Conservation (phyloP, 2,797 vertebrate genomes). For the Psittacula echo region DNA sequence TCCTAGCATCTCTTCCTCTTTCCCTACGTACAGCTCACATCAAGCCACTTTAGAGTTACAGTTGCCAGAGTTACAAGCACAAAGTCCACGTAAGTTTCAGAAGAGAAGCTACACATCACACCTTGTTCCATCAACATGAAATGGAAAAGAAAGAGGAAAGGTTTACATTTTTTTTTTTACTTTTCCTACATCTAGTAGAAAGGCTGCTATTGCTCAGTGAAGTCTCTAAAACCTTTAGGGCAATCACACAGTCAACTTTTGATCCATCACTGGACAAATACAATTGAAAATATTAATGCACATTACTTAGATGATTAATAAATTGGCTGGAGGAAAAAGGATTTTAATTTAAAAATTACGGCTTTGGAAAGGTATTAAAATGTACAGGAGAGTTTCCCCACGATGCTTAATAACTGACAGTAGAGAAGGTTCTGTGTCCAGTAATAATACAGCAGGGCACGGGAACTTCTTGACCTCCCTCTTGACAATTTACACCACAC, state of each 20-base stretch:
- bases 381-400: not conserved
- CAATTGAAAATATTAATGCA: not conserved
- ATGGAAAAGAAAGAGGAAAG: not conserved
- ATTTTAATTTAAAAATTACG: not conserved
- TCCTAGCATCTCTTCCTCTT: not conserved
- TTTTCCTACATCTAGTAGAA: not conserved
- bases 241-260: not conserved
- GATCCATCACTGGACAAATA: not conserved
- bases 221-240: not conserved
- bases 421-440: not conserved
- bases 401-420: not conserved
- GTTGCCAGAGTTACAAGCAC: rapidly evolving
- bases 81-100: not conserved
- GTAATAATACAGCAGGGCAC: not conserved
- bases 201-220: not conserved
- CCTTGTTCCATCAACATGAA: not conserved
- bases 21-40: not conserved
- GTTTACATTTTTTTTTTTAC: not conserved
- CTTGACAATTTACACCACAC: not conserved
- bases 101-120: not conserved
- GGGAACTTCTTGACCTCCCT: not conserved
- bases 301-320: not conserved
- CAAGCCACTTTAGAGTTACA: not conserved
- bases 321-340: not conserved
- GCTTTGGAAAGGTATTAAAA: not conserved